Evolutionary conservation across 2,888 invertebrate genomes (phyloP).

Genomic region (Lathronympha strigana): DNA sequence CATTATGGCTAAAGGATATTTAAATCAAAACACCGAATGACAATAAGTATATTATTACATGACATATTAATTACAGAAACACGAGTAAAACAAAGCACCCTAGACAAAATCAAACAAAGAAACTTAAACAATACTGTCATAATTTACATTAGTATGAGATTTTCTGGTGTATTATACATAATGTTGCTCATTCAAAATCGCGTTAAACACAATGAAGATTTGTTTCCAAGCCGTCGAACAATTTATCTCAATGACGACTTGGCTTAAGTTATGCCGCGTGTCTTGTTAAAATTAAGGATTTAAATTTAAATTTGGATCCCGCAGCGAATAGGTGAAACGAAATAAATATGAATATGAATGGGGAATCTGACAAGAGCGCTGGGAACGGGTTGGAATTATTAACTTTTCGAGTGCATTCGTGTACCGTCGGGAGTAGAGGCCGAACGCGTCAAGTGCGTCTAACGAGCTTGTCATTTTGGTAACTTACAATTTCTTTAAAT

Average conservation of each 20-base stretch:
- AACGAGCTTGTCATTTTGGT: constrained; percentile 68
- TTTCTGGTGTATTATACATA: constrained; percentile 72
- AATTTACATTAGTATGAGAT: constrained; percentile 81
- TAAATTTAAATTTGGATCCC: constrained; percentile 73
- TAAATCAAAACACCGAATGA: not conserved
- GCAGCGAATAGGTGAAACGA: constrained; percentile 79
- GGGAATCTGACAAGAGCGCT: constrained; percentile 74
- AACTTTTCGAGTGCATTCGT: constrained; percentile 76
- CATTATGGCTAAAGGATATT: not conserved
- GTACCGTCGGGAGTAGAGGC: constrained; percentile 61
- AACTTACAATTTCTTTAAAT: constrained; percentile 53
- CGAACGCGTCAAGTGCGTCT: constrained; percentile 57
- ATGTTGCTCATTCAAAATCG: constrained; percentile 71
- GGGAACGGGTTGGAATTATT: constrained; percentile 79
- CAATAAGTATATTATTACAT: not conserved
- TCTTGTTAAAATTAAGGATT: constrained; percentile 81
- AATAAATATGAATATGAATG: constrained; percentile 85
- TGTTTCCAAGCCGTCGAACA: constrained; percentile 75
- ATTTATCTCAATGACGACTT: constrained; percentile 60
- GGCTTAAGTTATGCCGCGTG: constrained; percentile 63
- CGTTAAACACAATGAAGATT: constrained; percentile 69
- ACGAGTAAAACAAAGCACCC: constrained; percentile 16
- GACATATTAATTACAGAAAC: not conserved
- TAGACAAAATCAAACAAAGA: constrained; percentile 51
- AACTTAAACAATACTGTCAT: constrained; percentile 60